These are phyloP conservation scores for Cerastis rubricosa DNA, from an alignment of 2,888 invertebrate species.

Conservation along the genomic window DNA sequence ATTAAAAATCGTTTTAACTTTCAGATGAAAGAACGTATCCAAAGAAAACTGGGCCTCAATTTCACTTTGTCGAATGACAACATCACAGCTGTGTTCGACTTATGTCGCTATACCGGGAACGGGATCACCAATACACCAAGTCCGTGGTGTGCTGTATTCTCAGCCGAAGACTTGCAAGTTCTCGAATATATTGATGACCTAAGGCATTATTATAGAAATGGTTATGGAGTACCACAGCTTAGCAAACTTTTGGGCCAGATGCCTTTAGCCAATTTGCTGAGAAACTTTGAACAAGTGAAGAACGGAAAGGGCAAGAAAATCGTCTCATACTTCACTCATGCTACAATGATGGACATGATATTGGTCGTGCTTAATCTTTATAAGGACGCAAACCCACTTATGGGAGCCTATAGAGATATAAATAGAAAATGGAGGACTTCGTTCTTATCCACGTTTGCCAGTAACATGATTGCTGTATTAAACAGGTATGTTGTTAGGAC, in stretches of 20 bases:
- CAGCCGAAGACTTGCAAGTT: conserved; percentile 92
- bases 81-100: conserved; percentile 93
- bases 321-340: conserved; percentile 92
- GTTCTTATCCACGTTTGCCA: conserved; percentile 92
- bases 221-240: conserved; percentile 80
- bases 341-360: conserved; percentile 91
- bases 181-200: conserved; percentile 94
- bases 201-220: conserved; percentile 91
- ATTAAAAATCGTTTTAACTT: conserved; percentile 34
- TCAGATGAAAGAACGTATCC: conserved; percentile 85
- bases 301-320: conserved; percentile 83
- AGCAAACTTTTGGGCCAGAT: conserved; percentile 92
- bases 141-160: conserved; percentile 94
- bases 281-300: conserved; percentile 83
- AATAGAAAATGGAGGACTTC: conserved; percentile 93
- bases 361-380: conserved; percentile 92
- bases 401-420: conserved; percentile 90
- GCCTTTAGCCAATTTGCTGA: conserved; percentile 92
- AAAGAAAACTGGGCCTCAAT: conserved; percentile 85
- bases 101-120: conserved; percentile 94
- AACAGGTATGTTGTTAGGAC: conserved; percentile 87
- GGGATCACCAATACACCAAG: conserved; percentile 86
- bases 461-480: conserved; percentile 93
- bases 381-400: conserved; percentile 90
- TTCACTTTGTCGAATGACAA: conserved; percentile 75